These are phyloP conservation scores for Dryomyza anilis DNA, from an alignment of 2,888 invertebrate species.

Conservation along the genomic window DNA sequence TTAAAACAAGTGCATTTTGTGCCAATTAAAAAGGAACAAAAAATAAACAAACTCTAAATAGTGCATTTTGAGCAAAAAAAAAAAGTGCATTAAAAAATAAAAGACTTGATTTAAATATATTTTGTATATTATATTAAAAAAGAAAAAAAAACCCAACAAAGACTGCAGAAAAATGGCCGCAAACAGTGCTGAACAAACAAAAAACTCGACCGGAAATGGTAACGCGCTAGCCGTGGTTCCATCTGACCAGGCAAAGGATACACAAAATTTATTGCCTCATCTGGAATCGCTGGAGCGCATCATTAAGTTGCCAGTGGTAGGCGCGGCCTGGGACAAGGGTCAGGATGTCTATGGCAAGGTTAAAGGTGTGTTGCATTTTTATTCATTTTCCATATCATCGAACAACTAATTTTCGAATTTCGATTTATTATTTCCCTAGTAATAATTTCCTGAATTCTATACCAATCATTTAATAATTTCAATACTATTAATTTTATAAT, in stretches of 20 bases:
- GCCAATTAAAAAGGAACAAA: conserved; percentile 24
- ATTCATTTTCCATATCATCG: too few species aligned
- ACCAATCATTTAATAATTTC: too few species aligned
- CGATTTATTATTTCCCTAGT: too few species aligned
- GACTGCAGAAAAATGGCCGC: conserved; percentile 35
- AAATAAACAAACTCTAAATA: conserved; percentile 22
- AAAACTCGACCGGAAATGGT: conserved; percentile 43
- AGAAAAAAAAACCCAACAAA: conserved; percentile 9
- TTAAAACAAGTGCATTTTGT: too few species aligned
- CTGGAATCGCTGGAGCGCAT: conserved; percentile 66
- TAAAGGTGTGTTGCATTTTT: conserved; percentile 63
- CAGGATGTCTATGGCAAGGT: conserved; percentile 66
- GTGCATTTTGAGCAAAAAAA: background rate
- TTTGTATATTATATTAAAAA: conserved; percentile 7
- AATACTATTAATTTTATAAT: too few species aligned
- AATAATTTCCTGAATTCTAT: too few species aligned
- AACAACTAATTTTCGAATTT: too few species aligned
- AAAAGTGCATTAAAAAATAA: conserved; percentile 3
- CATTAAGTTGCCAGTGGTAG: conserved; percentile 65
- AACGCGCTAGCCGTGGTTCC: conserved; percentile 35
- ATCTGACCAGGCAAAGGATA: conserved; percentile 47
- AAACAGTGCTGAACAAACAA: conserved; percentile 41
- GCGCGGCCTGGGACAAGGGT: conserved; percentile 66
- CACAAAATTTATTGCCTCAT: conserved; percentile 59
- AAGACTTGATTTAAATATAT: background rate